Percentiles rank a stretch among this genome's conserved stretches.
Evolutionary conservation across 2,113 vertebrate genomes (phyloP).

Genomic region (Platanista minor): DNA sequence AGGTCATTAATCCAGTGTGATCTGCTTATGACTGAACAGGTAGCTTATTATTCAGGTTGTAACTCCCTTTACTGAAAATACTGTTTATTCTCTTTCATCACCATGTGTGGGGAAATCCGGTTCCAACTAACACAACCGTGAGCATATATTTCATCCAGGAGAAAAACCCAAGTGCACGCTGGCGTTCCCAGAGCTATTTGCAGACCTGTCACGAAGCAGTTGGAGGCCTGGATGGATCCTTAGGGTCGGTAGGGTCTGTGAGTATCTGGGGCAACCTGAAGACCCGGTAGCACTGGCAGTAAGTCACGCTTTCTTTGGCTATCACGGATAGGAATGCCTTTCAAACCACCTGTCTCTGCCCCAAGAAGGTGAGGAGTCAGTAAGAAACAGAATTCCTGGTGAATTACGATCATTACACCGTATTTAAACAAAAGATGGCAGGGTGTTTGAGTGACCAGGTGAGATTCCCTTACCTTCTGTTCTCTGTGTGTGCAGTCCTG

Average conservation of each 20-base stretch:
- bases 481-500: not conserved
- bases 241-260: not conserved
- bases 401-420: not conserved
- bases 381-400: not conserved
- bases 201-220: not conserved
- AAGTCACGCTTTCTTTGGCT: not conserved
- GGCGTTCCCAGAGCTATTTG: not conserved
- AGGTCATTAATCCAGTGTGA: not conserved
- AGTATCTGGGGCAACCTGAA: not conserved
- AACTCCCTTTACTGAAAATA: not conserved
- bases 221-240: not conserved
- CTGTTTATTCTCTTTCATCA: not conserved
- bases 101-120: not conserved
- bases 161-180: not conserved
- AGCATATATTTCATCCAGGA: not conserved
- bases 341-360: not conserved
- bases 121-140: not conserved
- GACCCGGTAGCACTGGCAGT: accelerated
- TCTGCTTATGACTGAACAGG: not conserved
- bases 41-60: not conserved
- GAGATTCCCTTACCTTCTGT: not conserved
- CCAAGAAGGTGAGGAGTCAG: not conserved
- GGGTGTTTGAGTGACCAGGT: not conserved
- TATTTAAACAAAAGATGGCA: not conserved
- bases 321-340: not conserved